phyloP scores from a whole-genome alignment of 2,797 vertebrate species.

The Cryptoblepharus egeriae region DNA sequence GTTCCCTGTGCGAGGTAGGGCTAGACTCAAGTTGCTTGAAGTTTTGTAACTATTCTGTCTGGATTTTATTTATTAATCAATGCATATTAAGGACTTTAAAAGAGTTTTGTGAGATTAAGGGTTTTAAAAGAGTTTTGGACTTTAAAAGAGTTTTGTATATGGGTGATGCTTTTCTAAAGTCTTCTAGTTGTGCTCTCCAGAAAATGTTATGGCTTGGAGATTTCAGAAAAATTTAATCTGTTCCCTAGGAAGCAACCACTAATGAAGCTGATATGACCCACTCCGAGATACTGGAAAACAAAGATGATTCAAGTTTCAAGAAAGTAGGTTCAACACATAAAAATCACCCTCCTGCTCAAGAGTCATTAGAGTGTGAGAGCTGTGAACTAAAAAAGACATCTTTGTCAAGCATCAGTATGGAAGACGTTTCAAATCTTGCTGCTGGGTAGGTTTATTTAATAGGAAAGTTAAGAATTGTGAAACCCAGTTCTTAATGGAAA shows the following conservation, averaged over 20 bases:
- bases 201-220: background rate
- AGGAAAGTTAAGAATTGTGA: background rate
- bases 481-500: background rate
- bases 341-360: constrained; percentile 27
- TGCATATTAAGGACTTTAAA: background rate
- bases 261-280: constrained; percentile 27
- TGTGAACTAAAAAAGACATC: constrained; percentile 33
- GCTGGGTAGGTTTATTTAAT: constrained; percentile 59
- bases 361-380: constrained; percentile 20
- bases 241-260: constrained; percentile 51
- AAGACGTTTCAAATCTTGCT: constrained; percentile 43
- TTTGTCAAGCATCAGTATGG: constrained; percentile 25
- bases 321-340: background rate
- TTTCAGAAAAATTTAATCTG: constrained; percentile 45
- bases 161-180: background rate
- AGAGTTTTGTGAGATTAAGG: background rate
- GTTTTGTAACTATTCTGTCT: too few species aligned
- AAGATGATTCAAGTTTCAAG: constrained; percentile 37
- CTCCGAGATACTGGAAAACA: constrained; percentile 16
- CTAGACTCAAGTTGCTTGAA: too few species aligned
- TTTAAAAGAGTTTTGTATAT: too few species aligned
- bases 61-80: background rate
- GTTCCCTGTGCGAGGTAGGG: too few species aligned
- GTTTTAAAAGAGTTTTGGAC: background rate
- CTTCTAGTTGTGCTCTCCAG: background rate